A percentile compares a stretch with the other conserved stretches of the same genome.
Conservation (phyloP, 2,113 vertebrate genomes). For the Tiliqua scincoides region DNA sequence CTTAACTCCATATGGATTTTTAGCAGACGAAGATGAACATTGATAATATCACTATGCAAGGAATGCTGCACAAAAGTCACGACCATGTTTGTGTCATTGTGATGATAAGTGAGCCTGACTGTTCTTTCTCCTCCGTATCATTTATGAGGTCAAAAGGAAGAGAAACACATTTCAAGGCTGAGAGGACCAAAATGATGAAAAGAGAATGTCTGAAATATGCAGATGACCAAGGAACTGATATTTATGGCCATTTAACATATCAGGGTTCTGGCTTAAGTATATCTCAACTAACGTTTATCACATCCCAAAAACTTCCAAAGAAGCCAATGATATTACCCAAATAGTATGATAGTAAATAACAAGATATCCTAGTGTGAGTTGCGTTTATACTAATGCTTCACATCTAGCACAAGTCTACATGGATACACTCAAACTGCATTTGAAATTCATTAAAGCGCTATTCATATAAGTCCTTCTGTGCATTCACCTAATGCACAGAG, state of each 20-base stretch:
- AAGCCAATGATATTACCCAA: neutral
- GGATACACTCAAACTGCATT: neutral
- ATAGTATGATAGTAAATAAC: neutral
- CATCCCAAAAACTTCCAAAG: neutral
- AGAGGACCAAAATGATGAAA: neutral
- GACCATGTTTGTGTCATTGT: neutral
- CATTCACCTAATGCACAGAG: no score
- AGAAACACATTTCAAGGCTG: neutral
- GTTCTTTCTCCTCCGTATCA: neutral
- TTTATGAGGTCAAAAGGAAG: neutral
- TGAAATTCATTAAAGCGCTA: neutral
- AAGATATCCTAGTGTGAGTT: neutral
- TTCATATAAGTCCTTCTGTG: no score
- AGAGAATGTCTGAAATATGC: neutral
- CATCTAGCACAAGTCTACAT: neutral
- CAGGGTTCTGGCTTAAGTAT: neutral
- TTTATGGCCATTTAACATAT: neutral
- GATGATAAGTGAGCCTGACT: neutral
- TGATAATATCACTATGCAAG: neutral
- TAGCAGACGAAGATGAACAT: neutral
- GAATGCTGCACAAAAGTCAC: neutral
- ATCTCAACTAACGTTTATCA: neutral
- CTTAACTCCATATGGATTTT: neutral
- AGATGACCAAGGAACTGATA: neutral
- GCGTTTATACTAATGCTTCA: neutral